These are phyloP conservation scores for Bubo blakistoni DNA, from an alignment of 2,113 vertebrate genomes.

Conservation along the genomic window DNA sequence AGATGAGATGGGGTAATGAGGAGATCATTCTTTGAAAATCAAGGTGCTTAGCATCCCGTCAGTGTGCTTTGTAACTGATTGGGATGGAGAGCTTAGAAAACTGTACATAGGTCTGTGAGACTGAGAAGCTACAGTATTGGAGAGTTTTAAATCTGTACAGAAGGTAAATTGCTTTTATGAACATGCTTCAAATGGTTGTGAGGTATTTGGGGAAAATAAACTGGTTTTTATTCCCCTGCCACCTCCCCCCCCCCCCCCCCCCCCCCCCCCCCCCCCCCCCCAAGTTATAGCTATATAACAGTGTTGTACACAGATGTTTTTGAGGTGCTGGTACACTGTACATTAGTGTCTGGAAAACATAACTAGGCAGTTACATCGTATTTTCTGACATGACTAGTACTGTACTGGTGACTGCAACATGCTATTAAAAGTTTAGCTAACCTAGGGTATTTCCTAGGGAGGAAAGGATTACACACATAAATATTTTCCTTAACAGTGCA, in stretches of 20 bases:
- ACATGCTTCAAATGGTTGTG: not conserved
- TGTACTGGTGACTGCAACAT: not conserved
- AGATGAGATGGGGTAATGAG: not conserved
- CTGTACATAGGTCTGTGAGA: not conserved
- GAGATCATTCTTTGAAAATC: not conserved
- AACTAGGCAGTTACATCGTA: not conserved
- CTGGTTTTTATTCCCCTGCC: not conserved
- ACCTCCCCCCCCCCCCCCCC: accelerated
- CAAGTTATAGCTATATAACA: not conserved
- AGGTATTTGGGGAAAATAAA: not conserved
- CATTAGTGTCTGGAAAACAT: not conserved
- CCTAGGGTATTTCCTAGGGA: not conserved
- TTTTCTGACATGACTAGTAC: not conserved
- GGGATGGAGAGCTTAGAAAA: not conserved
- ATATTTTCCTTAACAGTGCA: not conserved
- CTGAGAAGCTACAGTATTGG: not conserved
- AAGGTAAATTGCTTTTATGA: not conserved
- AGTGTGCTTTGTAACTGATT: not conserved
- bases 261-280: accelerated
- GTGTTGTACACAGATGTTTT: not conserved
- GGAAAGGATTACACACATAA: not conserved
- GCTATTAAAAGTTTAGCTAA: not conserved
- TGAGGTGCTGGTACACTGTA: not conserved
- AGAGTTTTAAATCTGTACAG: not conserved
- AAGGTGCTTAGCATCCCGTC: not conserved